These are phyloP conservation scores for Epinephelus lanceolatus DNA, from an alignment of 2,113 vertebrate species.

Conservation along the genomic window DNA sequence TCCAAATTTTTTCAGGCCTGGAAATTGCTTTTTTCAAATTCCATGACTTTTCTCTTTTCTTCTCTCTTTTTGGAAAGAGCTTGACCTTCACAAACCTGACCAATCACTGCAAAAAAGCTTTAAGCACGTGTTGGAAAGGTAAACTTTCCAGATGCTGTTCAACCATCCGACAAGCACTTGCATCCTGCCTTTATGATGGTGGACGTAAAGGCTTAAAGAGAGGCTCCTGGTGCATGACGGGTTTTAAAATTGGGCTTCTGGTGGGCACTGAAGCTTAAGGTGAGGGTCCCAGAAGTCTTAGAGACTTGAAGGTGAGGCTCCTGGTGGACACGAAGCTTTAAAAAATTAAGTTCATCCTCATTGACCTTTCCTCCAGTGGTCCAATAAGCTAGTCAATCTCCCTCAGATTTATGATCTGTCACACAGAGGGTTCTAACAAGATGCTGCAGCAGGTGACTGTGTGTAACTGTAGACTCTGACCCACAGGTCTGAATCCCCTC, in stretches of 20 bases:
- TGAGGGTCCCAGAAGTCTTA: too few species aligned
- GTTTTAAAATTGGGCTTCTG: not conserved
- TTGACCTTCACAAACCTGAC: too few species aligned
- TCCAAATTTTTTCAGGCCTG: too few species aligned
- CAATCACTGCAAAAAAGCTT: too few species aligned
- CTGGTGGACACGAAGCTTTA: not conserved
- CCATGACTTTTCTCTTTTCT: too few species aligned
- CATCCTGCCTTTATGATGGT: not conserved
- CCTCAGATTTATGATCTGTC: not conserved
- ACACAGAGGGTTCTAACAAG: slow-evolving; percentile 1
- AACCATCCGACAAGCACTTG: too few species aligned
- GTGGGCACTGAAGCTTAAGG: too few species aligned
- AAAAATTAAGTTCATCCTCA: not conserved
- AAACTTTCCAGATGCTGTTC: not conserved
- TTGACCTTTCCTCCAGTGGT: not conserved
- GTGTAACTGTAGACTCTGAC: slow-evolving; percentile 50
- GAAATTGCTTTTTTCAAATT: too few species aligned
- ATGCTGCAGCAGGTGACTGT: slow-evolving; percentile 33
- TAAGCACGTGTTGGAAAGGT: not conserved
- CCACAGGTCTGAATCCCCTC: slow-evolving; percentile 36
- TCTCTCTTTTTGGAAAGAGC: too few species aligned
- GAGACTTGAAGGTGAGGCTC: not conserved
- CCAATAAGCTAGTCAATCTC: not conserved
- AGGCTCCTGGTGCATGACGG: not conserved
- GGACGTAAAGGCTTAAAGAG: not conserved